Base-by-base conservation (phyloP, 2,888 invertebrate species). In the Drosophila nr. perissopoda region DNA sequence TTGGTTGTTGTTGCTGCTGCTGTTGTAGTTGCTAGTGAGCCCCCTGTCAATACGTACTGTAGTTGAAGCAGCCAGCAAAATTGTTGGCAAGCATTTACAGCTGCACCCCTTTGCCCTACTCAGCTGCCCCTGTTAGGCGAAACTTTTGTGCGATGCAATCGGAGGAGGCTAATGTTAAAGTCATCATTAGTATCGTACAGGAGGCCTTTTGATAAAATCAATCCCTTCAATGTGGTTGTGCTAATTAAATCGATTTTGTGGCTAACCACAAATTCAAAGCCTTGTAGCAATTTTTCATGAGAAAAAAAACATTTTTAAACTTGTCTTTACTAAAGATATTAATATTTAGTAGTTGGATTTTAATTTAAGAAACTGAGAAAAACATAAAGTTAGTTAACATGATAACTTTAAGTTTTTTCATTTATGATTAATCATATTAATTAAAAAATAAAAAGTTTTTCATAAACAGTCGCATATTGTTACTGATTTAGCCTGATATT, bases 21-120 rank as follows among this genome's bases (percentile, higher is more conserved):
- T 27, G 49, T 27, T 73, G 56, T 45, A 69, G 59, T 48, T 63
- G 49, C 52, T 68, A 51, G 58, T 70, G 73, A 70, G 65, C 59
- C 25, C 45, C 64, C 61, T 77, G 77, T 78, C 82, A 83, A 80
- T 84, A 66, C 38, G 36, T 29, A 74, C 75, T 74, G 68, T 73
- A 68, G 73, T 72, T 54, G 54, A 25, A 52, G 38, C 63, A 61
- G 60, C 48, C 27, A 42, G 34, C 40, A 33, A 54, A 71, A 60
- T 58, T 69, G 56, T 34, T 74, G 56, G 62, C 69, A 69, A 29
- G 40, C 63, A 59, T 73, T 66, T 70, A 45, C 58, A 66, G 64
- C 61, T 45, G 38, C 38, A 16, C 2, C 29, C 5, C 18, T 25
- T 36, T 2, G 10, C 25, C 8, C 36, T 3, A 16, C 18, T 2